Evolutionary conservation across 2,113 vertebrate genomes (phyloP), one percentile per base, ranked within the genome.

Genomic region (Corythornis vintsioides): DNA sequence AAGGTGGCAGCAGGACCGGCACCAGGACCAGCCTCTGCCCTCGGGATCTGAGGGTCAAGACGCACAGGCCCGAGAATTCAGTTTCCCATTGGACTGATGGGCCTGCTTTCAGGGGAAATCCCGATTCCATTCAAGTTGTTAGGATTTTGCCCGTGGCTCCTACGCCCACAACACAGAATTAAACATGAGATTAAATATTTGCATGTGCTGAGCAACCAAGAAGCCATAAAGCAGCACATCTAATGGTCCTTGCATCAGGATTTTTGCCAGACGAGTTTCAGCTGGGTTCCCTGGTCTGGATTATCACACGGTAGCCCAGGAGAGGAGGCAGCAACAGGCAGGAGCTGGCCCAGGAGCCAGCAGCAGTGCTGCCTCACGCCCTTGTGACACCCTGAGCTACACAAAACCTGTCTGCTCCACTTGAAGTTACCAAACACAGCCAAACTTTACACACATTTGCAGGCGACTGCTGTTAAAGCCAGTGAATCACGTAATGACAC

Each of bases 151-250:
- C 95, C 73, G 67, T 9, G 59, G 94, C 94, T 96, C 72, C 78
- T 93, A 93, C 95, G 8, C 96, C 92, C 87, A 95, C 95, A 52
- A 66, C 61, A 75, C 65, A 74, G 89, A 93, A 87, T 95, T 94
- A 94, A 94, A 82, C 77, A 92, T 76, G 82, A 93, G 91, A 93
- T 96, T 83, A 96, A 93, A 90, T 95, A 96, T 96, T 94, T 96
- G 95, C 95, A 95, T 96, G 95, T 89, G 93, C 94, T 94, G 92
- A 95, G 90, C 95, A 92, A 95, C 92, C 72, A 77, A 92, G 95
- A 71, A 95, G 90, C 88, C 94, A 67, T 80, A 80, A 83, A 85
- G 92, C 11, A 89, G 82, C 67, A 85, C 78, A 86, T 69, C 82
- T 88, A 73, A 89, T 94, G 93, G 93, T 94, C 93, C 90, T 21